Base-by-base conservation (phyloP, 2,797 vertebrate genomes). In the Vireo griseus region DNA sequence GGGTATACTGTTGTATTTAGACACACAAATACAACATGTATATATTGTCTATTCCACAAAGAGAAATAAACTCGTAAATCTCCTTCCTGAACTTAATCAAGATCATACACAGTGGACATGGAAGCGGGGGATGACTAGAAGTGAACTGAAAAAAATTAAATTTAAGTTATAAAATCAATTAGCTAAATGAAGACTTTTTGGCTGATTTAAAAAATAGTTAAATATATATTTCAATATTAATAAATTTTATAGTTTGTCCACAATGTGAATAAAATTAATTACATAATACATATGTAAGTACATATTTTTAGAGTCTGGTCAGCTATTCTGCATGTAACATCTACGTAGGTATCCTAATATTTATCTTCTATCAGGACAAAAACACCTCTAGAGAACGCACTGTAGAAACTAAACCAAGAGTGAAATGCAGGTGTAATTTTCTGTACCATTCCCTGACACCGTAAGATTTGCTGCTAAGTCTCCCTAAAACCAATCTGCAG, bases 91-190 rank as follows among this genome's bases (percentile, higher is more conserved):
- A 40, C 3, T 11, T 37, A 67, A 81, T 28, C 55, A 79, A 73
- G 72, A 63, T 29, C 13, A 55, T n/a, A 52, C 22, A 69, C 1
- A 39, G 18, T 18, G 14, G 72, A 58, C 25, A 51, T 14, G 28
- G 20, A 10, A 19, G 45, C 0, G 0, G 16, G 31, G 8, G 22
- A 59, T 2, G 5, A 52, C 7, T 42, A 75, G 37, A 68, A 76
- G 78, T 35, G 6, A 94, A 71, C 24, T 15, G 9, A 39, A 66
- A 51, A 65, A 85, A 54, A 19, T 3, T 3, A 73, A 18, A 47
- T 76, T 72, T 20, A 55, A 48, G 45, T 65, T 45, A 33, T 74
- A 13, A 57, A 83, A 74, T n/a, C 2, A 0, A 17, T 44, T 44
- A 44, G n/a, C 16, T 69, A 68, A 65, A 83, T 42, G 12, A 75